Evolutionary conservation across 2,888 invertebrate genomes (phyloP).

Genomic region (Hydrotaea cyrtoneurina): DNA sequence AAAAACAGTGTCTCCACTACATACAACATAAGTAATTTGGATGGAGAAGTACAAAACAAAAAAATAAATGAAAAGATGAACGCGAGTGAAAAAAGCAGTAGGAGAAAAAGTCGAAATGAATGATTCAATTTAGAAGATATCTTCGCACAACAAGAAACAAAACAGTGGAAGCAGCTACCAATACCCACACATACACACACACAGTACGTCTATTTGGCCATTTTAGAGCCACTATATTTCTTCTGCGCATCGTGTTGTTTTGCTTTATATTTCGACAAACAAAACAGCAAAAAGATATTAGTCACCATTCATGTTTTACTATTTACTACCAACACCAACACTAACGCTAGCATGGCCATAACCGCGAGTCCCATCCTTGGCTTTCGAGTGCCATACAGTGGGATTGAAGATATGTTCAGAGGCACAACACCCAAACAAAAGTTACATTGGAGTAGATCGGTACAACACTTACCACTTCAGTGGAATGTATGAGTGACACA

Average conservation of each 20-base stretch:
- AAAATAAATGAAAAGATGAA: conserved; percentile 19
- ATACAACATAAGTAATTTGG: conserved; percentile 51
- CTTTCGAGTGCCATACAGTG: not conserved
- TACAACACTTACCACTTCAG: too few species aligned
- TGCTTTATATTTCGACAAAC: conserved; percentile 43
- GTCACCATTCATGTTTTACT: conserved; percentile 62
- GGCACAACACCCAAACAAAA: too few species aligned
- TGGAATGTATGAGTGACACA: too few species aligned
- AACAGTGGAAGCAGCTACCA: not conserved
- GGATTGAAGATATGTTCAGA: too few species aligned
- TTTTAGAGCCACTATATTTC: conserved; percentile 14
- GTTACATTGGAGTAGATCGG: too few species aligned
- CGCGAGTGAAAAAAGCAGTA: conserved; percentile 35
- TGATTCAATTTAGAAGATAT: conserved; percentile 66
- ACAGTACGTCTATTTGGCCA: conserved; percentile 19
- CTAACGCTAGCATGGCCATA: conserved; percentile 36
- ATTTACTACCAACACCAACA: conserved; percentile 39
- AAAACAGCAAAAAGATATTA: conserved; percentile 60
- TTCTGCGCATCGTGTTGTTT: conserved; percentile 8
- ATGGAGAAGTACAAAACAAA: conserved; percentile 39
- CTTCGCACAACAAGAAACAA: conserved; percentile 44
- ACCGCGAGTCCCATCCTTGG: conserved; percentile 1
- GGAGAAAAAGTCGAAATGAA: conserved; percentile 49
- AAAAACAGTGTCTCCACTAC: conserved; percentile 8
- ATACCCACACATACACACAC: conserved; percentile 1